A percentile compares a stretch with the other conserved stretches of the same genome.
Evolutionary conservation across 2,797 vertebrate species (phyloP).

Genomic region (Gymnopithys bicolor): DNA sequence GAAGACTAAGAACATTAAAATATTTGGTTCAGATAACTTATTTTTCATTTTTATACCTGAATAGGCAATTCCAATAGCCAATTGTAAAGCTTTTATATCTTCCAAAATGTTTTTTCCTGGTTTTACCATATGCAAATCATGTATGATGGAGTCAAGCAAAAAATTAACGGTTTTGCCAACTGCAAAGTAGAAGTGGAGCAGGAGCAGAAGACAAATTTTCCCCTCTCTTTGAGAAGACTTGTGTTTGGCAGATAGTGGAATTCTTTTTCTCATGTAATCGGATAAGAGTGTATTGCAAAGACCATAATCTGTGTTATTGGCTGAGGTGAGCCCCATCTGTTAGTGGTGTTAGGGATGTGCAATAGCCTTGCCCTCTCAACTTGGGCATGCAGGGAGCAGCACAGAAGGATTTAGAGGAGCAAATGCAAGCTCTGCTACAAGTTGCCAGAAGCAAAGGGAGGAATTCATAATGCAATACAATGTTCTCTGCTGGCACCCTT

Average conservation of each 20-base stretch:
- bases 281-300: neutral
- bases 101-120: neutral
- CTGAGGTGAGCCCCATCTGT: constrained; percentile 40
- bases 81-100: neutral
- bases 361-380: neutral
- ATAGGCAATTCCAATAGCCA: neutral
- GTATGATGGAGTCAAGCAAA: neutral
- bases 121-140: neutral
- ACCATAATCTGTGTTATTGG: neutral
- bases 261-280: neutral
- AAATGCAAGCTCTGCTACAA: neutral
- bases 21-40: neutral
- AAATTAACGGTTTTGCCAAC: neutral
- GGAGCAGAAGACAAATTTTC: neutral
- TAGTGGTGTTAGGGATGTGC: neutral
- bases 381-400: neutral
- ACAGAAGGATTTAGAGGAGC: neutral
- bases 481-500: neutral
- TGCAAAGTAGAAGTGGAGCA: neutral
- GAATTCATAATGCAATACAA: neutral
- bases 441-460: neutral
- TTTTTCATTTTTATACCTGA: neutral
- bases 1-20: neutral
- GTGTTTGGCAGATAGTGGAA: neutral
- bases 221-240: neutral